Base-by-base conservation (phyloP, 2,888 invertebrate genomes). In the Acronicta leporina region DNA sequence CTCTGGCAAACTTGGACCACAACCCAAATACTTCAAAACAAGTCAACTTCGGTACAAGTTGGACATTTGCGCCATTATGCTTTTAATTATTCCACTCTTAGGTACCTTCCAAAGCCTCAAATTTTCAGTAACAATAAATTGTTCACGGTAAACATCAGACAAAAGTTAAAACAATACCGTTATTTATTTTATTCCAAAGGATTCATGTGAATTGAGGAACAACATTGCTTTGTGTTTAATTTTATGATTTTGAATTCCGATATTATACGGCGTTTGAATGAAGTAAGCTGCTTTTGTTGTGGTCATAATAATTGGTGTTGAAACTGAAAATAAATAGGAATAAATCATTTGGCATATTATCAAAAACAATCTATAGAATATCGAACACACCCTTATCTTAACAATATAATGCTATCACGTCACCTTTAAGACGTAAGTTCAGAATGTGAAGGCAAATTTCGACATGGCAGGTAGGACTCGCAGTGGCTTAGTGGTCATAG, bases 31-130 rank as follows among this genome's bases (percentile, higher is more conserved):
- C 51, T 71, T 62, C 67, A 63, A 67, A 79, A 77, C 67, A 69
- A 68, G 49, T 48, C 49, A 72, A 79, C 73, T 79, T 72, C n/a
- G n/a, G 7, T 65, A 69, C 68, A 63, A 73, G 71, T 77, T 73
- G 62, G 73, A 75, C 74, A 72, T 55, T 77, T 66, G 63, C 62
- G 64, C 49, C 57, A 63, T 59, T 59, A 60, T 55, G 51, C 41
- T 56, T 61, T 72, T 66, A 72, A 79, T 79, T 73, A 77, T 75
- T 73, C 67, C 47, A 50, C 64, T 71, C 56, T 43, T 47, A 30
- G n/a, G 38, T 56, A 57, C 51, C 56, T 56, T 43, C 33, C 14
- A 41, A 40, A 55, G 54, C 35, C 25, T 38, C 14, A 50, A 59
- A 53, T 59, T 42, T 73, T 54, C 55, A 55, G 16, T 63, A 53